These are phyloP conservation scores for Drosophila melanica DNA, from an alignment of 1,140 invertebrate genomes.

Conservation along the genomic window DNA sequence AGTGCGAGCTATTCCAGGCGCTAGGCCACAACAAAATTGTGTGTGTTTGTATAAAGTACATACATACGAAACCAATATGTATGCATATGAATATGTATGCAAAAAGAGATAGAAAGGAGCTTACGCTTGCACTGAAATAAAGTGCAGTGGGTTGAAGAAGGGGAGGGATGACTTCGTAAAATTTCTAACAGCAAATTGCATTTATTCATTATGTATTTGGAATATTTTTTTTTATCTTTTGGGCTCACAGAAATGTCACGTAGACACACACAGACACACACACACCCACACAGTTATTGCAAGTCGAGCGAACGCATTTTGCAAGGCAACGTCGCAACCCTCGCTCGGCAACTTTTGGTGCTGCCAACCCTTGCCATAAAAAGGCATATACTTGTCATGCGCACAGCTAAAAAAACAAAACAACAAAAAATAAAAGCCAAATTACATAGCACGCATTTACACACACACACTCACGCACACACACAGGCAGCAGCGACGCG, in stretches of 20 bases:
- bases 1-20: constrained; percentile 28
- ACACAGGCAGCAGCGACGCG: constrained; percentile 15
- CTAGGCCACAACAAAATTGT: constrained; percentile 32
- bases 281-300: too few species aligned
- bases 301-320: constrained; percentile 56
- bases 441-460: constrained; percentile 31
- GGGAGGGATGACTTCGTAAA: neutral
- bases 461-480: constrained; percentile 15
- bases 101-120: neutral
- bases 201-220: neutral
- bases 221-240: neutral
- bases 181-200: neutral
- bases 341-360: constrained; percentile 53
- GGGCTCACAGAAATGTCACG: neutral
- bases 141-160: neutral
- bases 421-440: constrained; percentile 4
- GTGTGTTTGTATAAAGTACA: neutral
- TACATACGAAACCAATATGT: neutral
- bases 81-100: constrained; percentile 12
- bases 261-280: constrained; percentile 18
- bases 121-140: neutral
- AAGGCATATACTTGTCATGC: constrained; percentile 53
- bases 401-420: constrained; percentile 25
- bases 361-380: constrained; percentile 72
- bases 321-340: constrained; percentile 52